Evolutionary conservation across 1,140 invertebrate genomes (phyloP).

Genomic region (Cotesia glomerata): DNA sequence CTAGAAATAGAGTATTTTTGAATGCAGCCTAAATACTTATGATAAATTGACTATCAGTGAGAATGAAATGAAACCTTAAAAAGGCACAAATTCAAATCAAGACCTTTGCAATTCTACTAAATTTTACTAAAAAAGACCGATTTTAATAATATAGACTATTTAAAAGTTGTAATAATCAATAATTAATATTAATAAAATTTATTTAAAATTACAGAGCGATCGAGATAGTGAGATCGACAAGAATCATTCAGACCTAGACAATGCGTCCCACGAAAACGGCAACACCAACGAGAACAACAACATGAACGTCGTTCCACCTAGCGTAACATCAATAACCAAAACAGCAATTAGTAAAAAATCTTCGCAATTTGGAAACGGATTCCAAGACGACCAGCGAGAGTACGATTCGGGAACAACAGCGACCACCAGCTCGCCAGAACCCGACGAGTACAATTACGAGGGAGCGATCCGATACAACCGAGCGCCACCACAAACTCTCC

Average conservation of each 20-base stretch:
- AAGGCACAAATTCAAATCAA: too few relatives aligned
- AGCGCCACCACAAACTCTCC: constrained; percentile 66
- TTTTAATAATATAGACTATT: too few relatives aligned
- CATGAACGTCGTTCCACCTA: constrained; percentile 36
- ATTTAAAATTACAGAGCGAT: constrained; percentile 66
- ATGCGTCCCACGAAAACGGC: constrained; percentile 54
- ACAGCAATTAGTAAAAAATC: constrained; percentile 39
- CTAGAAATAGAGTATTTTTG: too few relatives aligned
- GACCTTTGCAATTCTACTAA: too few relatives aligned
- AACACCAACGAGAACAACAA: constrained; percentile 54
- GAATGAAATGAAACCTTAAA: too few relatives aligned
- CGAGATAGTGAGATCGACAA: constrained; percentile 70
- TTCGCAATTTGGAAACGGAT: constrained; percentile 35
- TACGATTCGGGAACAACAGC: constrained; percentile 69
- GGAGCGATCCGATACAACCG: constrained; percentile 81
- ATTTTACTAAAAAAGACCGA: too few relatives aligned
- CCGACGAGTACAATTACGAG: constrained; percentile 85
- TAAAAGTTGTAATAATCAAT: neutral
- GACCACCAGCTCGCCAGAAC: constrained; percentile 68
- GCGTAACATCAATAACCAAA: constrained; percentile 28
- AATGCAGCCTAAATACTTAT: too few relatives aligned
- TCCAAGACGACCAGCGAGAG: constrained; percentile 51
- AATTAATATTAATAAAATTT: constrained; percentile 20
- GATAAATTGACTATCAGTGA: too few relatives aligned
- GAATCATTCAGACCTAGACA: constrained; percentile 70